A percentile compares a stretch with the other conserved stretches of the same genome.
These are phyloP conservation scores for Aix galericulata DNA, from an alignment of 2,113 vertebrate species.

Conservation along the genomic window DNA sequence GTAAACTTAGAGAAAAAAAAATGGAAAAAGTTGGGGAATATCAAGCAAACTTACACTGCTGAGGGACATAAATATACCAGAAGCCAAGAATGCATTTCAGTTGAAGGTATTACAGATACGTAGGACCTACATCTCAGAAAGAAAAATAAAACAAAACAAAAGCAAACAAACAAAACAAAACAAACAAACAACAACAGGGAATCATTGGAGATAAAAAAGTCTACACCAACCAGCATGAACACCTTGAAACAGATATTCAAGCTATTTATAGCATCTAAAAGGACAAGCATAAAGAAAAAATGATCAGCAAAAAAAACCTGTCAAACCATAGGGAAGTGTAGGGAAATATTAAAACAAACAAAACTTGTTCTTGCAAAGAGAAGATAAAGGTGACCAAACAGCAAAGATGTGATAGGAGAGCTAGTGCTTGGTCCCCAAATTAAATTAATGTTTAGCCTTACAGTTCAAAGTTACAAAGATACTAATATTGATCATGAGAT, in stretches of 20 bases:
- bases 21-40: background rate
- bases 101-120: background rate
- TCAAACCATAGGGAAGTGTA: background rate
- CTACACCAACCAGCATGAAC: background rate
- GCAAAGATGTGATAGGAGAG: background rate
- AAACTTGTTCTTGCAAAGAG: background rate
- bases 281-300: background rate
- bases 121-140: background rate
- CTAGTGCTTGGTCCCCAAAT: background rate
- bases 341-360: background rate
- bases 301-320: background rate
- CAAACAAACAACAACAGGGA: background rate
- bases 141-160: background rate
- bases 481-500: background rate
- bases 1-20: background rate
- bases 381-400: background rate
- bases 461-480: background rate
- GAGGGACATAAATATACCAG: background rate
- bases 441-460: background rate
- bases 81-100: background rate
- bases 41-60: background rate
- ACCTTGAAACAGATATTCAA: background rate
- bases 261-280: background rate
- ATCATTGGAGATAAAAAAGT: background rate
- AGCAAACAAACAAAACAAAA: background rate